phyloP scores from a whole-genome alignment of 2,888 invertebrate genomes.

The Hoplodrina ambigua region DNA sequence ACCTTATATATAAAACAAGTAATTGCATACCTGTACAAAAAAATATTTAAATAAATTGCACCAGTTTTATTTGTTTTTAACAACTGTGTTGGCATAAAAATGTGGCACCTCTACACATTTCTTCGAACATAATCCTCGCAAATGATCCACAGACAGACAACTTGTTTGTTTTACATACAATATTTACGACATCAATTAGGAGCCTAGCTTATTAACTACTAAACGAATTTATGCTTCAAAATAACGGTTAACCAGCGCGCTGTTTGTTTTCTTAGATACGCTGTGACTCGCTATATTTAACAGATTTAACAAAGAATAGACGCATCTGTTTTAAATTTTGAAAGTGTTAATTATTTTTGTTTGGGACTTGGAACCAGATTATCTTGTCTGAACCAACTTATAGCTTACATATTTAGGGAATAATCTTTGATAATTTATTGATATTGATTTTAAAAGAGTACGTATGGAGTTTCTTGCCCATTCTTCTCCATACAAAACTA shows the following conservation, averaged over 20 bases:
- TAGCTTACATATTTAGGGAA: slow-evolving; percentile 26
- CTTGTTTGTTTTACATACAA: slow-evolving; percentile 85
- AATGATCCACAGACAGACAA: slow-evolving; percentile 71
- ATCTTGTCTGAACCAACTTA: slow-evolving; percentile 41
- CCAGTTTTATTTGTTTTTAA: slow-evolving; percentile 26
- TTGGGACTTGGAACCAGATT: slow-evolving; percentile 34
- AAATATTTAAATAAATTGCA: slow-evolving; percentile 37
- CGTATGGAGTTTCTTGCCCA: too few species aligned
- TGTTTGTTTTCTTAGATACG: slow-evolving; percentile 76
- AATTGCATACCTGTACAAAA: slow-evolving; percentile 20
- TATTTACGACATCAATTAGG: slow-evolving; percentile 86
- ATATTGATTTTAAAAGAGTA: too few species aligned
- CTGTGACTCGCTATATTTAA: slow-evolving; percentile 76
- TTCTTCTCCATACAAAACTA: too few species aligned
- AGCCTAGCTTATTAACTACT: slow-evolving; percentile 83
- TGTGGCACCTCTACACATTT: slow-evolving; percentile 37
- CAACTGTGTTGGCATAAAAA: slow-evolving; percentile 36
- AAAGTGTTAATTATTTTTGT: slow-evolving; percentile 38
- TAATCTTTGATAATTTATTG: slow-evolving; percentile 33
- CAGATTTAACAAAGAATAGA: slow-evolving; percentile 46
- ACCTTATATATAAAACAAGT: slow-evolving; percentile 17
- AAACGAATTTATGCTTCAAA: slow-evolving; percentile 79
- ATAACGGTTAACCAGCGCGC: slow-evolving; percentile 70
- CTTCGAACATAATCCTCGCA: slow-evolving; percentile 64
- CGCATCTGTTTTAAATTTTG: slow-evolving; percentile 56